Evolutionary conservation across 2,888 invertebrate genomes (phyloP), one percentile per base, ranked within the genome.

Genomic region (Cantharis flavilabris): DNA sequence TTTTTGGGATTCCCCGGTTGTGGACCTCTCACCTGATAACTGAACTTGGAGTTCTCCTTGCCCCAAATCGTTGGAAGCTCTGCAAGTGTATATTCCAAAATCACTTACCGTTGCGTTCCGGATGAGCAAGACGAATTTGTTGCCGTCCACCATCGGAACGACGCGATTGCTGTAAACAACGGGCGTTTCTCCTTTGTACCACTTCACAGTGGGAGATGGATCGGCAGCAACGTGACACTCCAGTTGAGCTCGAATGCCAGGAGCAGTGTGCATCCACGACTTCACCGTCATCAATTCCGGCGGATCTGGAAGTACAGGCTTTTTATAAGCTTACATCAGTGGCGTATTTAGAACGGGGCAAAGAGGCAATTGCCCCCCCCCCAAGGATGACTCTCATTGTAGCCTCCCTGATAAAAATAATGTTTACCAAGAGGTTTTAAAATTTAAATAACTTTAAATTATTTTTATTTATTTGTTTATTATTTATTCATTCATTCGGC

Each of bases 71-170:
- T 96, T 96, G 77, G 92, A 92, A 0, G 95, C 96, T 26, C 93
- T 89, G 86, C 96, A 96, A 4, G 94, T 92, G 86, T 96, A 96
- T 85, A 92, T 92, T 0, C 95, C 96, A 81, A 95, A 92, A 87
- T 96, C 96, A 0, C 90, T 87, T 72, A 90, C 90, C 49, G 91
- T 90, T 0, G 95, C 94, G 30, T 91, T 91, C 62, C 93, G 90
- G 82, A 96, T 92, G 65, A 94, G 89, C 74, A 96, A 87, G 82
- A 91, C 91, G 83, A 95, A 92, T 63, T 89, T 83, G 90, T 90
- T 90, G 1, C 85, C 88, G 76, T 90, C 89, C 73, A 88, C 87
- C 72, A 89, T 87, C 18, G 86, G 84, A 13, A 90, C 85, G 20
- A 90, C 89, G 79, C 89, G 84, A 13, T 85, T 85, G 76, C 90